Evolutionary conservation across 2,888 invertebrate genomes (phyloP).

Genomic region (Philereme vetulata): DNA sequence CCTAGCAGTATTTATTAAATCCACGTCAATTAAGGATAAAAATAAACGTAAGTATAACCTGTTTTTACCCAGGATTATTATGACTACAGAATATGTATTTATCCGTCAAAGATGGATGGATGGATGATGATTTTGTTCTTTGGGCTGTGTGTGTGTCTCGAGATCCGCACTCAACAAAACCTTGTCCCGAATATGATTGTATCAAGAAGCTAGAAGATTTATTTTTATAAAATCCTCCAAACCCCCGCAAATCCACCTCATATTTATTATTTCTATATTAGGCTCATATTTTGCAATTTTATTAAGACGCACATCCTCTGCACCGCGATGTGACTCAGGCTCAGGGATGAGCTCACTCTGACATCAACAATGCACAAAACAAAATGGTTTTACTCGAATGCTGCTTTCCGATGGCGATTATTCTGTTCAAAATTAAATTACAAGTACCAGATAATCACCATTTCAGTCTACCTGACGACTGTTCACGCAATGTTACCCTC

Average conservation of each 20-base stretch:
- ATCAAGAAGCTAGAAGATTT: background rate
- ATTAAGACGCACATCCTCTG: constrained; percentile 30
- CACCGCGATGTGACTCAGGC: constrained; percentile 48
- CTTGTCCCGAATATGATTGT: constrained; percentile 14
- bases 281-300: constrained; percentile 38
- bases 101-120: too few relatives aligned
- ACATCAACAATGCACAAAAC: constrained; percentile 54
- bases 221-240: too few relatives aligned
- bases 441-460: constrained; percentile 24
- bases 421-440: constrained; percentile 46
- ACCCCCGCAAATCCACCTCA: constrained; percentile 10
- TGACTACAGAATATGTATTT: too few relatives aligned
- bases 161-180: constrained; percentile 1
- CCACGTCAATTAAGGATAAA: too few relatives aligned
- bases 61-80: too few relatives aligned
- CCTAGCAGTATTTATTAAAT: too few relatives aligned
- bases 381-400: constrained; percentile 46
- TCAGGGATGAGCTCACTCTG: constrained; percentile 57
- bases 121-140: too few relatives aligned
- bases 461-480: constrained; percentile 17
- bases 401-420: constrained; percentile 48
- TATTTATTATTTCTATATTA: constrained; percentile 31
- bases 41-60: too few relatives aligned
- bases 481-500: constrained; percentile 55
- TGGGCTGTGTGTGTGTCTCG: too few relatives aligned